A percentile compares a stretch with the other conserved stretches of the same genome.
Conservation (phyloP, 1,140 invertebrate species). For the Conus betulinus region DNA sequence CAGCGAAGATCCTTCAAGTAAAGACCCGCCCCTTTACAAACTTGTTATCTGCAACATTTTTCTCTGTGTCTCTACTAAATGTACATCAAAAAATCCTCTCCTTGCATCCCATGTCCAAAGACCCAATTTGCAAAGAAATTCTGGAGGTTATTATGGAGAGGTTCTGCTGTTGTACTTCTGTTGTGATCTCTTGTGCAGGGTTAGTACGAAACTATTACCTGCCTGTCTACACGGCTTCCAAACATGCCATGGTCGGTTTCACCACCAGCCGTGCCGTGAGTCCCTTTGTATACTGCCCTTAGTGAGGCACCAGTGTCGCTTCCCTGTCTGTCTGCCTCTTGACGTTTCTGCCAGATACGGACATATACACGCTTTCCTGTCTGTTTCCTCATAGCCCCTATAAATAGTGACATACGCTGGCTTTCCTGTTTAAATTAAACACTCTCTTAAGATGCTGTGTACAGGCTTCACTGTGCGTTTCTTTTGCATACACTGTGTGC, state of each 20-base stretch:
- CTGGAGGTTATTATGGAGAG: too few relatives aligned
- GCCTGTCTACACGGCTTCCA: constrained; percentile 20
- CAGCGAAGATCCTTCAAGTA: too few relatives aligned
- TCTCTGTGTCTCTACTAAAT: too few relatives aligned
- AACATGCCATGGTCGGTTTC: constrained; percentile 33
- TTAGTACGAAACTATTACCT: not conserved
- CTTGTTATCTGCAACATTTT: too few relatives aligned
- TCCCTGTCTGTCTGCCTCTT: not conserved
- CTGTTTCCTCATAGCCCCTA: not conserved
- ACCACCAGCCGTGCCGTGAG: constrained; percentile 40
- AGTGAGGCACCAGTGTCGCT: not conserved
- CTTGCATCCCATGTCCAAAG: not conserved
- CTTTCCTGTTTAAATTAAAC: too few relatives aligned
- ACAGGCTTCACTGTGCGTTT: too few relatives aligned
- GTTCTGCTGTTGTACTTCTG: not conserved
- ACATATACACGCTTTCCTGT: not conserved
- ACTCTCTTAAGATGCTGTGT: too few relatives aligned
- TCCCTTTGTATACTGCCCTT: not conserved
- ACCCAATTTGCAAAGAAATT: too few relatives aligned
- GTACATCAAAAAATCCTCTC: too few relatives aligned
- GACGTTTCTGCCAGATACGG: not conserved
- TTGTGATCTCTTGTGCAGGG: not conserved
- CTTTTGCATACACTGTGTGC: too few relatives aligned
- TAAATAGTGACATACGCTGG: too few relatives aligned
- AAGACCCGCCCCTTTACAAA: too few relatives aligned